These are phyloP conservation scores for Drosophila nigrodunni DNA, from an alignment of 1,140 invertebrate species.

Conservation along the genomic window DNA sequence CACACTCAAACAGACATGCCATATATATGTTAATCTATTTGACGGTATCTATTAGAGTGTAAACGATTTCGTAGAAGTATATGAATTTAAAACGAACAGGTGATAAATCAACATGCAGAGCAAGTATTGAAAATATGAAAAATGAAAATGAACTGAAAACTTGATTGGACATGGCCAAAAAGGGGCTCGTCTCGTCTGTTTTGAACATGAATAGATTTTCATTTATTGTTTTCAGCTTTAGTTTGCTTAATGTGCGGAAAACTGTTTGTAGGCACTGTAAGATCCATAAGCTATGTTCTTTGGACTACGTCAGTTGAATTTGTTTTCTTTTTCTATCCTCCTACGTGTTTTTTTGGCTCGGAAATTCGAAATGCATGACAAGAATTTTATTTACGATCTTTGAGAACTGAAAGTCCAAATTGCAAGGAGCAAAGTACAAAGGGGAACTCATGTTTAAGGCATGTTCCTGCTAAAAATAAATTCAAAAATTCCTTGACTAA, in stretches of 20 bases:
- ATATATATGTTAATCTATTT: constrained; percentile 41
- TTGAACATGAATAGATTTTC: neutral
- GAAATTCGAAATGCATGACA: constrained; percentile 43
- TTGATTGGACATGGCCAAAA: constrained; percentile 1
- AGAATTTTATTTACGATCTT: constrained; percentile 60
- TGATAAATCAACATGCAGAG: constrained; percentile 49
- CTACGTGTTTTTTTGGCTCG: constrained; percentile 34
- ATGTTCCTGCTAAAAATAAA: constrained; percentile 13
- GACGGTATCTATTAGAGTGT: constrained; percentile 36
- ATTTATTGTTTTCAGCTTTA: neutral
- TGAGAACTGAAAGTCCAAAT: constrained; percentile 61
- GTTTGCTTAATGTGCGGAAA: neutral
- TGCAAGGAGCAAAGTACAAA: constrained; percentile 47
- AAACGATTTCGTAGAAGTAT: constrained; percentile 10
- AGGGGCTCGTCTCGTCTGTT: constrained; percentile 27
- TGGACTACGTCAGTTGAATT: constrained; percentile 51
- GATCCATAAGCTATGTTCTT: constrained; percentile 23
- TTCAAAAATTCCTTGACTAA: too few relatives aligned
- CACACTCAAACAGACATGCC: too few relatives aligned
- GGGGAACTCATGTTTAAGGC: constrained; percentile 6
- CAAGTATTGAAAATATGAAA: constrained; percentile 22
- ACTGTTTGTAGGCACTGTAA: constrained; percentile 2
- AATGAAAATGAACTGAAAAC: constrained; percentile 15
- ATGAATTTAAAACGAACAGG: constrained; percentile 35
- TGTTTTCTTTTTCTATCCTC: neutral